Conservation (phyloP, 2,888 invertebrate species). For the Drosophila rellima region DNA sequence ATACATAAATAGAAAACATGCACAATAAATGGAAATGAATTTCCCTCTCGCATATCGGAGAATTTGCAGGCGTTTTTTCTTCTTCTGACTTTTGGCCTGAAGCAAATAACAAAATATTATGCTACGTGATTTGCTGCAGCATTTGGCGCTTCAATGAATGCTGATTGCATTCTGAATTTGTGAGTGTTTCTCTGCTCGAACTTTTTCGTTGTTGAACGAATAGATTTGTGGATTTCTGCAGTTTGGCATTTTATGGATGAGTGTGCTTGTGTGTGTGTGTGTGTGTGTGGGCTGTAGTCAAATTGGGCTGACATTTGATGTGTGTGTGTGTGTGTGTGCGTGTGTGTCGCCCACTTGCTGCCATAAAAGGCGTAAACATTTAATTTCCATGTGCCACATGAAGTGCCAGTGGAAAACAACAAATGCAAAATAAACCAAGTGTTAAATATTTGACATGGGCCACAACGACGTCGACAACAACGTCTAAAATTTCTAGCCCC, state of each 20-base stretch:
- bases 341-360: constrained; percentile 70
- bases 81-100: constrained; percentile 57
- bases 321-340: constrained; percentile 28
- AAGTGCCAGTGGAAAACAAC: constrained; percentile 38
- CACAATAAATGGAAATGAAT: constrained; percentile 25
- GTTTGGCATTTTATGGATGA: constrained; percentile 22
- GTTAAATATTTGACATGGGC: constrained; percentile 76
- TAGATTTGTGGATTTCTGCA: constrained; percentile 42
- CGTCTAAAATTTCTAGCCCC: constrained; percentile 55
- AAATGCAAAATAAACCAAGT: constrained; percentile 75
- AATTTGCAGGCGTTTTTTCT: constrained; percentile 44
- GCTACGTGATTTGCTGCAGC: constrained; percentile 74
- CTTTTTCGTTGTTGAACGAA: neutral
- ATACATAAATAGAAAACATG: constrained; percentile 32
- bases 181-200: constrained; percentile 1
- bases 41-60: constrained; percentile 33
- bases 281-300: constrained; percentile 12
- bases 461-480: constrained; percentile 24
- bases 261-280: constrained; percentile 8
- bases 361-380: constrained; percentile 80
- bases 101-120: constrained; percentile 74
- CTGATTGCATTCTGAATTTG: constrained; percentile 56
- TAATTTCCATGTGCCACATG: constrained; percentile 72
- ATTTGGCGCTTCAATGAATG: constrained; percentile 68
- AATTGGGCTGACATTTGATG: constrained; percentile 68